Conservation (phyloP, 1,140 invertebrate species). For the Frieseomelitta varia region DNA sequence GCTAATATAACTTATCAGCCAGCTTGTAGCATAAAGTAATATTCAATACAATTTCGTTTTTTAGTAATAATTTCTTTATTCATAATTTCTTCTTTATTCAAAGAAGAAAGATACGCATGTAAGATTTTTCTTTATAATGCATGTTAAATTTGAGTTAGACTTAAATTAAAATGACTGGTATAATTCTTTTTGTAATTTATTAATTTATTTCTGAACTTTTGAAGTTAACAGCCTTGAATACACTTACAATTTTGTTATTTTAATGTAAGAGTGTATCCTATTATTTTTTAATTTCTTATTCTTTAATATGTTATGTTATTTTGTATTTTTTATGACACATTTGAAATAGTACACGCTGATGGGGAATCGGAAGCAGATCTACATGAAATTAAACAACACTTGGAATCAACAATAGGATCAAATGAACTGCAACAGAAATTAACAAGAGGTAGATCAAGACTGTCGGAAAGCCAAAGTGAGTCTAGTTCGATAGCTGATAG, state of each 20-base stretch:
- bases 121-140: constrained; percentile 5
- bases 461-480: constrained; percentile 86
- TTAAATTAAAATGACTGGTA: not conserved
- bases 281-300: constrained; percentile 26
- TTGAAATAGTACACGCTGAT: constrained; percentile 75
- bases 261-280: constrained; percentile 17
- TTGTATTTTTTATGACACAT: constrained; percentile 54
- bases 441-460: constrained; percentile 82
- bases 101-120: constrained; percentile 19
- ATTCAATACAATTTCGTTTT: constrained; percentile 3
- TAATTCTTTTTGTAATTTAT: constrained; percentile 4
- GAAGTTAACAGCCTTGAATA: constrained; percentile 11
- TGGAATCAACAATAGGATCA: constrained; percentile 86
- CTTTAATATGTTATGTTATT: constrained; percentile 34
- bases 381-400: constrained; percentile 88
- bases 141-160: constrained; percentile 21
- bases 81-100: not conserved
- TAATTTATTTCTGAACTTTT: not conserved
- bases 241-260: constrained; percentile 22
- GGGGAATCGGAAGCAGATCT: constrained; percentile 84
- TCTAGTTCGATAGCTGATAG: constrained; percentile 81
- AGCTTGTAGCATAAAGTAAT: constrained; percentile 22
- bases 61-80: not conserved
- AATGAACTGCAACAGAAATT: constrained; percentile 86
- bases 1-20: constrained; percentile 25